A percentile compares a stretch with the other conserved stretches of the same genome.
phyloP scores from a whole-genome alignment of 2,888 invertebrate species.

The Buathra laborator region DNA sequence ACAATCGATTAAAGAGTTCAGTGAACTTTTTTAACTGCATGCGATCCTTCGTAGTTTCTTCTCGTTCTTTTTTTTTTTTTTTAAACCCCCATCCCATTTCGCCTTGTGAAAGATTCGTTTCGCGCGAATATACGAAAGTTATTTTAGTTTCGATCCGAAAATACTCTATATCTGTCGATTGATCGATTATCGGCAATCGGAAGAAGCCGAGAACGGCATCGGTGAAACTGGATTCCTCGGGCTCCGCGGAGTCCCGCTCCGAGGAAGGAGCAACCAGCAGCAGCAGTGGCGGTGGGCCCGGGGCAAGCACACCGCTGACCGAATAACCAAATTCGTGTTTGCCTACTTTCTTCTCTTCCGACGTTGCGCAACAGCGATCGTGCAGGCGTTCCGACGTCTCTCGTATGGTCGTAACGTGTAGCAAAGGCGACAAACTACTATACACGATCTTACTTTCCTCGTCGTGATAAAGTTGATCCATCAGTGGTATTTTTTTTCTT shows the following conservation, averaged over 20 bases:
- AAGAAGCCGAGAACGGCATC: slow-evolving; percentile 22
- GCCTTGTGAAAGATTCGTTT: background rate
- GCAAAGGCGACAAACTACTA: slow-evolving; percentile 8
- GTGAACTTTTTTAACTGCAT: slow-evolving; percentile 42
- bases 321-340: slow-evolving; percentile 83
- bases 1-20: slow-evolving; percentile 58
- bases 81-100: background rate
- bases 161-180: slow-evolving; percentile 15
- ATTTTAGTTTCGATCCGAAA: background rate
- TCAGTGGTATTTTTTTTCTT: slow-evolving; percentile 38
- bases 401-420: slow-evolving; percentile 31
- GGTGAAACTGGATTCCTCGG: slow-evolving; percentile 50
- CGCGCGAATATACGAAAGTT: background rate
- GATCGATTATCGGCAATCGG: slow-evolving; percentile 4
- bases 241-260: background rate
- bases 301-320: slow-evolving; percentile 79
- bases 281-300: slow-evolving; percentile 70
- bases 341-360: slow-evolving; percentile 77
- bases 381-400: slow-evolving; percentile 9
- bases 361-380: slow-evolving; percentile 55
- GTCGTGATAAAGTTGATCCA: slow-evolving; percentile 67
- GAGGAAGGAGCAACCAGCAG: background rate
- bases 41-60: slow-evolving; percentile 11
- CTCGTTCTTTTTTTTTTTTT: slow-evolving; percentile 10
- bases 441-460: slow-evolving; percentile 71